Evolutionary conservation across 1,140 invertebrate genomes (phyloP).

Genomic region (Formica selysi): DNA sequence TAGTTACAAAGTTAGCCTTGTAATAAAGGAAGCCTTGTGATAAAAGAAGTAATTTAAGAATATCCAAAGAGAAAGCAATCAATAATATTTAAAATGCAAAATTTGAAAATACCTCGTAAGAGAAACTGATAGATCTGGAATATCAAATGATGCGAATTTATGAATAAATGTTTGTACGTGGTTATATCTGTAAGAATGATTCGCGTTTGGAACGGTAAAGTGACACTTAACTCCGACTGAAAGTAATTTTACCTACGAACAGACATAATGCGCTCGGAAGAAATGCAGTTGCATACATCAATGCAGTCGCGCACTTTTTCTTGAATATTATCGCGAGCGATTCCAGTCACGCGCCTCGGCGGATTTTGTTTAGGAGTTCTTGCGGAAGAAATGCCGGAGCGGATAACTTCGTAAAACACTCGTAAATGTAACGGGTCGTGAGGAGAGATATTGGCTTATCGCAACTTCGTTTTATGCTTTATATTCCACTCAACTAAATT

Average conservation of each 20-base stretch:
- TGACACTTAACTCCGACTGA: not conserved
- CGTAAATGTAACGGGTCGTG: constrained; percentile 61
- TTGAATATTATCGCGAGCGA: constrained; percentile 32
- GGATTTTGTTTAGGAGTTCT: constrained; percentile 63
- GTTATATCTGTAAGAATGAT: not conserved
- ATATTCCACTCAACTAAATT: constrained; percentile 64
- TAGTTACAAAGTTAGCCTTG: not conserved
- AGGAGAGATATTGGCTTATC: constrained; percentile 65
- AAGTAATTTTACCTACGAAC: constrained; percentile 22
- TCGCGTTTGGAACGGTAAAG: not conserved
- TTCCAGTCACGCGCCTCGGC: constrained; percentile 46
- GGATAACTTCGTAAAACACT: constrained; percentile 61
- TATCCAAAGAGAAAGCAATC: not conserved
- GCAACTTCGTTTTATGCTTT: constrained; percentile 58
- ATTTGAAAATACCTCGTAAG: not conserved
- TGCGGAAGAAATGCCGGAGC: constrained; percentile 35
- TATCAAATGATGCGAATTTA: constrained; percentile 2
- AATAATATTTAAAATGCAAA: not conserved
- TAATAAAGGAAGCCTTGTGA: not conserved
- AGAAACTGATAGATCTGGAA: not conserved
- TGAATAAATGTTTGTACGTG: no score
- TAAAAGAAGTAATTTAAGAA: not conserved
- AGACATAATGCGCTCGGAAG: not conserved
- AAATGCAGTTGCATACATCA: not conserved
- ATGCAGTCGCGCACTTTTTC: not conserved